Evolutionary conservation across 1,140 invertebrate genomes (phyloP).

Genomic region (Drosophila pachea): DNA sequence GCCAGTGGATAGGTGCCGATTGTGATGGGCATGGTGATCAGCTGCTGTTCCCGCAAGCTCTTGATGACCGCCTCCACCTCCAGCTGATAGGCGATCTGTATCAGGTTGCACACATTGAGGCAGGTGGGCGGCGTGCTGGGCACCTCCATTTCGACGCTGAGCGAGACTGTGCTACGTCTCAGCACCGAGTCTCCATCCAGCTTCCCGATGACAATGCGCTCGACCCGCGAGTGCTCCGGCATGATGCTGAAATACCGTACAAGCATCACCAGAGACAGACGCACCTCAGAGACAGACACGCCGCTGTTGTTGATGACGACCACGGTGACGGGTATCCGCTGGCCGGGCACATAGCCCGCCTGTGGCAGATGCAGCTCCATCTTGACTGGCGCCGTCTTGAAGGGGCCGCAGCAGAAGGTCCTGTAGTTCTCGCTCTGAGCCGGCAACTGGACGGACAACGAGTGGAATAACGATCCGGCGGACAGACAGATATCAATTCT

Average conservation of each 20-base stretch:
- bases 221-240: constrained; percentile 81
- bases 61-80: constrained; percentile 80
- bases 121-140: constrained; percentile 85
- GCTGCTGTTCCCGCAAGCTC: constrained; percentile 79
- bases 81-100: constrained; percentile 84
- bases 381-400: constrained; percentile 68
- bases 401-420: constrained; percentile 74
- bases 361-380: constrained; percentile 70
- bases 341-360: constrained; percentile 71
- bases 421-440: constrained; percentile 63
- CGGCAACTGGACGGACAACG: constrained; percentile 46
- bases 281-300: constrained; percentile 79
- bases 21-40: constrained; percentile 79
- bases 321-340: constrained; percentile 63
- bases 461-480: neutral
- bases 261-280: constrained; percentile 79
- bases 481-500: neutral
- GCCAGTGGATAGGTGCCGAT: constrained; percentile 81
- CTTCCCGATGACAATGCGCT: constrained; percentile 81
- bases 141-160: constrained; percentile 80
- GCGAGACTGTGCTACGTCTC: constrained; percentile 73
- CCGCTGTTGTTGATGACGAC: constrained; percentile 79
- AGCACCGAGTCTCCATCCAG: constrained; percentile 79
- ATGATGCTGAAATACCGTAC: constrained; percentile 79
- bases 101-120: constrained; percentile 83